Evolutionary conservation across 2,888 invertebrate species (phyloP), one percentile per base, ranked within the genome.

Genomic region (Orgyia antiqua): DNA sequence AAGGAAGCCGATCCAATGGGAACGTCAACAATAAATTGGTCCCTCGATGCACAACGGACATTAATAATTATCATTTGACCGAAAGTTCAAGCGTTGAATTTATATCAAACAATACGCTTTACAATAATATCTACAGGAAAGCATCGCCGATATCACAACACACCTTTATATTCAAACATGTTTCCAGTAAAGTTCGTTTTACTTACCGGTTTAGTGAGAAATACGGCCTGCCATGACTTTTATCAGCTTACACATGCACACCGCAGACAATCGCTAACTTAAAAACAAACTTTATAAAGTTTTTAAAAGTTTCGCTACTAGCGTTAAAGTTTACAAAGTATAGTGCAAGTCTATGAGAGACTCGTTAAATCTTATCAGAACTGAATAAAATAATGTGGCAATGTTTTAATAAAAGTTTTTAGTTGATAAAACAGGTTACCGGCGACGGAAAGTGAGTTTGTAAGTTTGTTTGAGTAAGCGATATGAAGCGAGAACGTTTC

Each of bases 181-280:
- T 66, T 61, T 65, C 67, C 70, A 70, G 68, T 71, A 72, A 68
- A 61, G 62, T 70, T 58, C 63, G 68, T 76, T 74, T 72, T 59
- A 80, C 83, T 79, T 82, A 82, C 82, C 82, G 77, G 80, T 83
- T 83, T 76, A 79, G 58, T 58, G 66, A 67, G 70, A 66, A 71
- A 69, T 71, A 68, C 62, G 71, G 63, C 65, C 73, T 68, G 72
- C 68, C 75, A 77, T 80, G 60, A 69, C 67, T 67, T 60, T 4
- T 61, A 55, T 48, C 56, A 71, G 66, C 62, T 66, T 59, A 65
- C 67, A 68, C 62, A 68, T 58, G 58, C 65, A 70, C 65, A 65
- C 59, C 48, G 56, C 58, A 45, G 46, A 43, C 40, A 52, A 52
- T 44, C 53, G 52, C 55, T 56, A 61, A 56, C 58, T 66, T 65